Percentiles rank a stretch among this genome's conserved stretches.
Conservation (phyloP, 2,888 invertebrate genomes). For the Andrena chrysosceles region DNA sequence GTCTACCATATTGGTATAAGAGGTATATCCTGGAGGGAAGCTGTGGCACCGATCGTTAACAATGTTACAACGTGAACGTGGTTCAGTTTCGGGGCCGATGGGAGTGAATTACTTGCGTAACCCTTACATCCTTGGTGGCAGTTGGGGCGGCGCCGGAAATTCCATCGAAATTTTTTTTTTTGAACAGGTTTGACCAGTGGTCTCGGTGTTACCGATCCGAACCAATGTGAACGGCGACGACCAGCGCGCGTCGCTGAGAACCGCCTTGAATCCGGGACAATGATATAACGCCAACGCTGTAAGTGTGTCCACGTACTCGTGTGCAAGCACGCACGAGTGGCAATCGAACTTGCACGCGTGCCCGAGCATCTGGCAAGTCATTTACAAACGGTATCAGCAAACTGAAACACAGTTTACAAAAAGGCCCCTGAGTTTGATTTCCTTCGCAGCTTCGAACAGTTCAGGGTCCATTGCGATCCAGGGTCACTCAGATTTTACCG, state of each 20-base stretch:
- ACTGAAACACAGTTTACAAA: not conserved
- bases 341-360: conserved; percentile 28
- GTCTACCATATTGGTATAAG: too few relatives aligned
- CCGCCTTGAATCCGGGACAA: conserved; percentile 65
- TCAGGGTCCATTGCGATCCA: not conserved
- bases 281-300: conserved; percentile 52
- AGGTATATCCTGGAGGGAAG: not conserved
- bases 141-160: conserved; percentile 70
- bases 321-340: conserved; percentile 1
- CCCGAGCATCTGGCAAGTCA: conserved; percentile 20
- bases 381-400: conserved; percentile 16
- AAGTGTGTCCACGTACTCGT: not conserved
- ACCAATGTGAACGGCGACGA: conserved; percentile 48
- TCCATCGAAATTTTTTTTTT: conserved; percentile 53
- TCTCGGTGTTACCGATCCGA: conserved; percentile 45
- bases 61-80: not conserved
- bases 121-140: conserved; percentile 56
- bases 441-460: not conserved
- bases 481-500: not conserved
- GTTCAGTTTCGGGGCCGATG: conserved; percentile 22
- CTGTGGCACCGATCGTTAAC: not conserved
- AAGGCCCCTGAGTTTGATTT: not conserved
- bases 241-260: conserved; percentile 38
- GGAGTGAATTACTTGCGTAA: conserved; percentile 39
- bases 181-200: conserved; percentile 67